A percentile compares a stretch with the other conserved stretches of the same genome.
Evolutionary conservation across 2,888 invertebrate species (phyloP).

Genomic region (Apotomis capreana): DNA sequence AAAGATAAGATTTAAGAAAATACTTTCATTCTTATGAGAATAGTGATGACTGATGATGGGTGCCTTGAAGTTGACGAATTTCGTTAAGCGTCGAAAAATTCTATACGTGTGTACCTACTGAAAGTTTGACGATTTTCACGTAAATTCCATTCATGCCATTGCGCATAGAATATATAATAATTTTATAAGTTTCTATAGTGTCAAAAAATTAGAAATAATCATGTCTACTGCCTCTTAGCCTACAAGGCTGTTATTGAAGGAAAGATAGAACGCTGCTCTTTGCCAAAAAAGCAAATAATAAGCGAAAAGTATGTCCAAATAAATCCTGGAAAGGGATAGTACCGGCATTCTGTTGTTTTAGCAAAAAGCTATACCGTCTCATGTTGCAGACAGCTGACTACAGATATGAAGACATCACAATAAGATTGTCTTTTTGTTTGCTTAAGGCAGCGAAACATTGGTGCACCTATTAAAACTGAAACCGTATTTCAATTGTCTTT

Average conservation of each 20-base stretch:
- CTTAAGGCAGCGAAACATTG: background rate
- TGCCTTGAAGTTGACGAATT: no score
- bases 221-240: conserved; percentile 12
- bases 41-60: no score
- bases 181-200: no score
- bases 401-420: background rate
- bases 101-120: no score
- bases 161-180: no score
- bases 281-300: conserved; percentile 41
- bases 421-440: conserved; percentile 1
- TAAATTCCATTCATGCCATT: no score
- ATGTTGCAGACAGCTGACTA: conserved; percentile 1
- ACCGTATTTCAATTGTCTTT: no score
- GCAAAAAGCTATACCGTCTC: conserved; percentile 5
- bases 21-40: no score
- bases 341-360: conserved; percentile 29
- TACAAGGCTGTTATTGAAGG: conserved; percentile 34
- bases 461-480: conserved; percentile 6
- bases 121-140: no score
- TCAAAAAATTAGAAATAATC: no score
- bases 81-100: no score
- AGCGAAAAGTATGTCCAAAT: conserved; percentile 38
- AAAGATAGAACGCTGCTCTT: conserved; percentile 37
- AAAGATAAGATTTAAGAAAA: no score
- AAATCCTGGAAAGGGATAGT: conserved; percentile 34